Conservation (phyloP, 1,140 invertebrate genomes). For the Zaprionus tsacasi region DNA sequence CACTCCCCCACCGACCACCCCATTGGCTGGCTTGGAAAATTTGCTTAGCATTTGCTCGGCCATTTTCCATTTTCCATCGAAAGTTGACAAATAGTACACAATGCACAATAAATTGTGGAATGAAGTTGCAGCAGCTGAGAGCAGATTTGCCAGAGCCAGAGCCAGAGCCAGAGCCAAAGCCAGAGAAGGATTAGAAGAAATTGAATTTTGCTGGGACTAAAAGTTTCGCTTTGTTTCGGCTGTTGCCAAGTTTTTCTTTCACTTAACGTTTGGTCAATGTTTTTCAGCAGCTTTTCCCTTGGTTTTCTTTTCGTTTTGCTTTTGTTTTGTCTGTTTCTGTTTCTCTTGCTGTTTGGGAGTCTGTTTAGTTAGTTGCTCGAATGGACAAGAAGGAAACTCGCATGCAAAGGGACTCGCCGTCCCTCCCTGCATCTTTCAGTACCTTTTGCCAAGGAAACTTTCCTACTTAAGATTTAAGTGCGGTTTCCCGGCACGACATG, state of each 20-base stretch:
- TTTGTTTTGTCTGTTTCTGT: slow-evolving; percentile 11
- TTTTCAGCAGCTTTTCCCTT: slow-evolving; percentile 8
- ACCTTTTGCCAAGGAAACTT: slow-evolving; percentile 53
- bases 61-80: slow-evolving; percentile 39
- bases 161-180: not conserved
- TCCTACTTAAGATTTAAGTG: slow-evolving; percentile 67
- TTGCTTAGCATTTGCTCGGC: slow-evolving; percentile 61
- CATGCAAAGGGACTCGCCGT: not conserved
- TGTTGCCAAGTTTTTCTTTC: slow-evolving; percentile 65
- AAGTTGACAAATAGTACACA: slow-evolving; percentile 64
- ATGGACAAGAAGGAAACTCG: slow-evolving; percentile 35
- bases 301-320: slow-evolving; percentile 14
- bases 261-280: slow-evolving; percentile 46
- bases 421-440: slow-evolving; percentile 11
- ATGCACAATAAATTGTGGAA: slow-evolving; percentile 68
- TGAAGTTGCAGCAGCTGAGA: slow-evolving; percentile 34
- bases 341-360: slow-evolving; percentile 32
- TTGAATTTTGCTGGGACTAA: slow-evolving; percentile 60
- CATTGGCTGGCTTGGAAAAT: slow-evolving; percentile 35
- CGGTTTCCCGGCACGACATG: slow-evolving; percentile 41
- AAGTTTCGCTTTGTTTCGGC: slow-evolving; percentile 29
- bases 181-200: slow-evolving; percentile 59
- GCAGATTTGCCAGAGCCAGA: slow-evolving; percentile 42
- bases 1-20: no score
- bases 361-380: slow-evolving; percentile 67